Evolutionary conservation across 1,140 invertebrate species (phyloP), one percentile per base, ranked within the genome.

Genomic region (Proctacanthus coquilletti): DNA sequence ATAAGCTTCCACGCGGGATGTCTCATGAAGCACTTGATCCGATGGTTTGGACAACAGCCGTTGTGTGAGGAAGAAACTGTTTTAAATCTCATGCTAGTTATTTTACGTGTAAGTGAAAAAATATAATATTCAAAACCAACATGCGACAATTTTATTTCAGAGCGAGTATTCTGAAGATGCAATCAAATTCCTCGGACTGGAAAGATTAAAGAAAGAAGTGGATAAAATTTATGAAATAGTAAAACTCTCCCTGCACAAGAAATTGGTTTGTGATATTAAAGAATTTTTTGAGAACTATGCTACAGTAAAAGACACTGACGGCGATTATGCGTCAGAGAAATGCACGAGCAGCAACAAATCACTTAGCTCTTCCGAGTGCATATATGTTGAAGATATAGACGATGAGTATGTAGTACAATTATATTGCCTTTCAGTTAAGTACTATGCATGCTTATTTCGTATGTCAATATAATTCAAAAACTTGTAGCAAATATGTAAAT

Each of bases 11-110:
- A 56, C 17, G 42, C 51, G 5, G 36, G 49, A 5, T 14, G 46
- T n/a, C 21, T 57, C 5, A 39, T 48, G 3, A 58, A 58, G 25
- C 52, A 58, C 11, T 34, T 58, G 0, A 58, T 58, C n/a, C 51
- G 52, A 5, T 58, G 55, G 55, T 56, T 58, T 34, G 47, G 36
- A 1, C 32, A 32, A 11, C 34, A 34, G 13, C 54, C 55, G 0
- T 33, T 33, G 1, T n/a, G 40, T 11, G 44, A 38, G 15, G 5
- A 41, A 0, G 44, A 52, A 18, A 46, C 44, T 4, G 55, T 58
- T 2, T 41, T 58, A 27, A 13, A 46, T 11, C 21, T 58, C 6
- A 34, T 58, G 30, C n/a, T 53, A 19, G 43, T 45, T 17, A 40
- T 58, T 9, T 18, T 58, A 30, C 23, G 13, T 8, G 23, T 27